Evolutionary conservation across 2,113 vertebrate species (phyloP), one percentile per base, ranked within the genome.

Genomic region (Aleadryas rufinucha): DNA sequence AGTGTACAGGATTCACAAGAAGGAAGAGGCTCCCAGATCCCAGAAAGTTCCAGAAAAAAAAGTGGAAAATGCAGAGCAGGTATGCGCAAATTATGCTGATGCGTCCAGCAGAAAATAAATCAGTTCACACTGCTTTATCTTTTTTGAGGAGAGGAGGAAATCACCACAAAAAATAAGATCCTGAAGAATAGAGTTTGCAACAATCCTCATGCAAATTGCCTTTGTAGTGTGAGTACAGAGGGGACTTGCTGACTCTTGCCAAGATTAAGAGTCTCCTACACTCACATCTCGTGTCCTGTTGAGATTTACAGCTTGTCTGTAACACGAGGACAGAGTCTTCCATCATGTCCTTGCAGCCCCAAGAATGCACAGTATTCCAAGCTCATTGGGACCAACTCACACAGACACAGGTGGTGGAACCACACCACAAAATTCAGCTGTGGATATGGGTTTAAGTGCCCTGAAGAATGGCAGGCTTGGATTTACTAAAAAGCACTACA

Each of bases 191-290:
- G n/a, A 82, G 52, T 60, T 88, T 68, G 63, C 9, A 6, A 27
- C 27, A 65, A 70, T 52, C 75, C 42, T 86, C 76, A 54, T 39
- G 64, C 57, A 93, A 90, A 84, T 44, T 8, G 6, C 53, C 71
- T 81, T 71, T 84, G n/a, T 53, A 72, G 53, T 57, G 28, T 27
- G 68, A 90, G 76, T 44, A 60, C 49, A 64, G 83, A 75, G 74
- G 44, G 41, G 53, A 72, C 71, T 64, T 79, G 70, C 52, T 66
- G 82, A 60, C 42, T 94, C 71, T 81, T 92, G 87, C 59, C 78
- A 92, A 94, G 86, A 53, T 76, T 37, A 56, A 93, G 84, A 81
- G 45, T 35, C 39, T 69, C 71, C 74, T 71, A 21, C 87, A 49
- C 60, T 76, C 72, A 87, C 33, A 68, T 75, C 56, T 42, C 0